These are phyloP conservation scores for Arge pagana DNA, from an alignment of 2,888 invertebrate genomes.

Conservation along the genomic window DNA sequence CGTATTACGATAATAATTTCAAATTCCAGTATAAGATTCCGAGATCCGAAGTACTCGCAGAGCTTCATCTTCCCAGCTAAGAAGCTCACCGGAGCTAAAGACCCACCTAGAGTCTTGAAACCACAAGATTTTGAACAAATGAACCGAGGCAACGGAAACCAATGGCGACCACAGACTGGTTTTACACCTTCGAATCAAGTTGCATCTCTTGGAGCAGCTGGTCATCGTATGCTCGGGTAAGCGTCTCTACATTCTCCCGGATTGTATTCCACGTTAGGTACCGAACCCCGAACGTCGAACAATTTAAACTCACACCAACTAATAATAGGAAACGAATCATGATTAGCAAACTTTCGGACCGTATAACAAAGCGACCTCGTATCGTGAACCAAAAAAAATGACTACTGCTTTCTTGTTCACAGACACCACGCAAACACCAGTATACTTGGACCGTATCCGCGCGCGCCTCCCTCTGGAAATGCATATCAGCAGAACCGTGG, in stretches of 20 bases:
- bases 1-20: too few species aligned
- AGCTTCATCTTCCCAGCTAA: slow-evolving; percentile 80
- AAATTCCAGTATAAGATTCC: slow-evolving; percentile 71
- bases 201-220: slow-evolving; percentile 70
- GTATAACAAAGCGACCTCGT: too few species aligned
- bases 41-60: slow-evolving; percentile 77
- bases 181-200: slow-evolving; percentile 70
- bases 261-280: slow-evolving; percentile 3
- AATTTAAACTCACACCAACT: too few species aligned
- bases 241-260: slow-evolving; percentile 4
- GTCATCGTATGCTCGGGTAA: slow-evolving; percentile 76
- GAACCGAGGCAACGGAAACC: slow-evolving; percentile 57
- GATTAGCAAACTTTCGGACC: too few species aligned
- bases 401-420: not conserved
- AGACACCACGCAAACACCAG: slow-evolving; percentile 50
- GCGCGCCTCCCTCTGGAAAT: slow-evolving; percentile 45
- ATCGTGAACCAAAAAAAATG: not conserved
- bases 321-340: too few species aligned
- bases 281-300: too few species aligned
- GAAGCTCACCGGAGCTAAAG: slow-evolving; percentile 68
- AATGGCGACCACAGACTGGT: slow-evolving; percentile 78
- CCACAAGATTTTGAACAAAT: slow-evolving; percentile 75
- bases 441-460: slow-evolving; percentile 49
- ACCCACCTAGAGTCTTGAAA: slow-evolving; percentile 78
- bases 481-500: slow-evolving; percentile 36